Evolutionary conservation across 37 sponge, comb jelly and placozoan species (phyloP).

Genomic region (Bolinopsis microptera): DNA sequence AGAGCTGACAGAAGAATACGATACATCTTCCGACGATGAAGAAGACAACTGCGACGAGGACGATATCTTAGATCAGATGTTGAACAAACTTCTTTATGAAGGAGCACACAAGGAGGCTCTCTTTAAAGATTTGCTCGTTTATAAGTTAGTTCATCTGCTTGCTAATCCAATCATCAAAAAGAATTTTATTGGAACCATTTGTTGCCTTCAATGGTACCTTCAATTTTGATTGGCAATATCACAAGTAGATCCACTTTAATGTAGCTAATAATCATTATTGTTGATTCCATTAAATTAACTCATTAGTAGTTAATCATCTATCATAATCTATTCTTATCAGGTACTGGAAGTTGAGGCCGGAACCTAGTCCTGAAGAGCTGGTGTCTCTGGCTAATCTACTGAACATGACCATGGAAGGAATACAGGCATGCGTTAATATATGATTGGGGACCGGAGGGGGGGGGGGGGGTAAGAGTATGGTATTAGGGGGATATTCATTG

Average conservation of each 20-base stretch:
- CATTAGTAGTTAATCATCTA: no score
- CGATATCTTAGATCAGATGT: slow-evolving; percentile 23
- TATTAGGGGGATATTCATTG: no score
- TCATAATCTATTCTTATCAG: no score
- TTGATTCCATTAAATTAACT: no score
- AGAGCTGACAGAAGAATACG: neutral
- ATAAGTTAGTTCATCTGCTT: neutral
- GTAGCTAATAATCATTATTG: no score
- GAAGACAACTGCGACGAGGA: neutral
- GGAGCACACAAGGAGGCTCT: slow-evolving; percentile 45
- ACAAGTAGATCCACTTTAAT: no score
- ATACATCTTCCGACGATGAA: neutral
- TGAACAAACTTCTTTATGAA: slow-evolving; percentile 8
- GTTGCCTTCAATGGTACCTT: no score
- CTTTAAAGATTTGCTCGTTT: slow-evolving; percentile 38
- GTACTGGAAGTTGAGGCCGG: slow-evolving; percentile 2
- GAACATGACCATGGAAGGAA: slow-evolving; percentile 59
- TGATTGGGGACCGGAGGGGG: no score
- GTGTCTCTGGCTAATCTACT: neutral
- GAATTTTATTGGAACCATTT: no score
- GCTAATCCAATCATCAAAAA: neutral
- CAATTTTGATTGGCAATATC: no score
- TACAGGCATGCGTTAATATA: no score
- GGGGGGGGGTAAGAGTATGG: no score
- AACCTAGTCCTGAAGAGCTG: slow-evolving; percentile 11